Evolutionary conservation across 2,113 vertebrate species (phyloP).

Genomic region (Rallus limicola): DNA sequence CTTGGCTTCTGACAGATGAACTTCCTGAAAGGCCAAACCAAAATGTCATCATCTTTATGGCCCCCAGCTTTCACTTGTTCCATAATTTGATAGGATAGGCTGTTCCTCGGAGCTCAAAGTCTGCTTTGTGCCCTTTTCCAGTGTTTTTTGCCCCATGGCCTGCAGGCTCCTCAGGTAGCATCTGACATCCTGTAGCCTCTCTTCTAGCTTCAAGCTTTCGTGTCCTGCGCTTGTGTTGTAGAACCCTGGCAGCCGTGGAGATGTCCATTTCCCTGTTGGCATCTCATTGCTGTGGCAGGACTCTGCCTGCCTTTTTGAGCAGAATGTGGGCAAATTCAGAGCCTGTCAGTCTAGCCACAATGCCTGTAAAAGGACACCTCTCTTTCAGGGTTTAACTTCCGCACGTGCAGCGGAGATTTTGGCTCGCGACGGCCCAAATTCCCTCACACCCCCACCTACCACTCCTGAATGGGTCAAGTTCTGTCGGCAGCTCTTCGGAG

Average conservation of each 20-base stretch:
- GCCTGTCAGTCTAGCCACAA: not conserved
- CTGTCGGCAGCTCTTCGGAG: slow-evolving; percentile 94
- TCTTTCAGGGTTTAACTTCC: slow-evolving; percentile 84
- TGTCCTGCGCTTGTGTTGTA: not conserved
- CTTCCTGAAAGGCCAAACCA: not conserved
- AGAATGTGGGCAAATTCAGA: not conserved
- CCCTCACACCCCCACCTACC: slow-evolving; percentile 92
- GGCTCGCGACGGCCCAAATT: slow-evolving; percentile 91
- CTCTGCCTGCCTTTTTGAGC: not conserved
- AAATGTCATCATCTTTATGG: not conserved
- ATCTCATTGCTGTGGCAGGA: not conserved
- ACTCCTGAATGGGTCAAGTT: slow-evolving; percentile 98
- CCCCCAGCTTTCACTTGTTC: slow-evolving; percentile 19
- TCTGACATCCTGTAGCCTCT: not conserved
- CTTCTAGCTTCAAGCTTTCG: not conserved
- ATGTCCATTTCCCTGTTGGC: not conserved
- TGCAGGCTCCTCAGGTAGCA: not conserved
- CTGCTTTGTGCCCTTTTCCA: not conserved
- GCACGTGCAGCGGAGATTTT: slow-evolving; percentile 90
- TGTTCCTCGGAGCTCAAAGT: not conserved
- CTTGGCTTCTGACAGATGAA: not conserved
- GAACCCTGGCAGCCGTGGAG: not conserved
- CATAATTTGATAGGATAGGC: not conserved
- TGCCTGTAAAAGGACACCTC: not conserved
- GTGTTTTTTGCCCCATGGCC: not conserved